Evolutionary conservation across 2,888 invertebrate genomes (phyloP), one percentile per base, ranked within the genome.

Genomic region (Drosophila tanythrix): DNA sequence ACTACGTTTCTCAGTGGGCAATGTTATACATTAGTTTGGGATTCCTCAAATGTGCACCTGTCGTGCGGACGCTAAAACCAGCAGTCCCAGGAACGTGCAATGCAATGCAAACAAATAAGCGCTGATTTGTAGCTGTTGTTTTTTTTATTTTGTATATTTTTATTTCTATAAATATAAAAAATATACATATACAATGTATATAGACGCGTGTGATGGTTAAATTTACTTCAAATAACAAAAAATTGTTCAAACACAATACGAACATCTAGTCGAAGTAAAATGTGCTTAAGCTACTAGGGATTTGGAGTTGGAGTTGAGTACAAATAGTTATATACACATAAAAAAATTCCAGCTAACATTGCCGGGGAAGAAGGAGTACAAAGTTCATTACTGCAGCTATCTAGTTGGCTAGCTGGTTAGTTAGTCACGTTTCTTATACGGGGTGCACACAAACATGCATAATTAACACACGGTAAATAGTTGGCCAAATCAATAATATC

Each of bases 111-210:
- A 60, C 63, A 62, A 71, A 36, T 70, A 57, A 64, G 74, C 70
- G 61, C 40, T n/a, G 57, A 52, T 43, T 50, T 67, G 15, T 63
- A n/a, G 31, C 68, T 33, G 21, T 59, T 70, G 15, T 53, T 48
- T 21, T n/a, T 53, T 46, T 25, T 46, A 15, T n/a, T 52, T 33
- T 60, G 48, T 63, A 40, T 21, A 46, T 67, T 65, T 72, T 77
- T 70, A 52, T 74, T 70, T 50, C 60, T 77, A 74, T 79, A 77
- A 79, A 77, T 79, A 79, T 77, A 77, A 59, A 77, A 77, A 77
- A 77, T 79, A 74, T 66, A 60, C 75, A 79, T 70, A 70, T 77
- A 65, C 48, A 65, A 52, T 62, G 59, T 65, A 59, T 62, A 65
- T 43, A 48, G 40, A 56, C 51, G 60, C 62, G 52, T 74, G 76